These are phyloP conservation scores for Myrmecobius fasciatus DNA, from an alignment of 2,113 vertebrate genomes.

Conservation along the genomic window DNA sequence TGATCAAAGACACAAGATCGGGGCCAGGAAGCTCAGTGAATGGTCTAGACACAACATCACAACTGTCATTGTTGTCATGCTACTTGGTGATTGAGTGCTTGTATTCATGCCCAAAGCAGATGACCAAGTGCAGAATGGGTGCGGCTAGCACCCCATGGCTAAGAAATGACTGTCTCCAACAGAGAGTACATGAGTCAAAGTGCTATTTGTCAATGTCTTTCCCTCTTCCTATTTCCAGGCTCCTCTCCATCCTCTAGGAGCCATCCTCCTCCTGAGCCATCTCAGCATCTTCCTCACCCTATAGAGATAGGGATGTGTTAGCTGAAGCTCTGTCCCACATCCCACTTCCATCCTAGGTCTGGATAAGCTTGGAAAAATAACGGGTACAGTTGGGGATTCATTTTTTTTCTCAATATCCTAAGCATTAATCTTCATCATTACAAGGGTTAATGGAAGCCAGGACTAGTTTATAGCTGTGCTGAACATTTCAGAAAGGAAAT, in stretches of 20 bases:
- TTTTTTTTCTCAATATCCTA: background rate
- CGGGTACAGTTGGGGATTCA: background rate
- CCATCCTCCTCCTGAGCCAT: background rate
- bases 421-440: background rate
- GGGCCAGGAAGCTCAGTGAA: background rate
- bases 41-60: background rate
- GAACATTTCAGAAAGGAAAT: constrained; percentile 73
- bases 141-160: background rate
- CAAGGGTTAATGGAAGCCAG: background rate
- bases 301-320: background rate
- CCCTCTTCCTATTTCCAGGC: background rate
- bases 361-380: background rate
- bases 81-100: background rate
- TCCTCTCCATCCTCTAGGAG: background rate
- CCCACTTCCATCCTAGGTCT: background rate
- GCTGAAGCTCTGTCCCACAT: background rate
- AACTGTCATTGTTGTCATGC: background rate
- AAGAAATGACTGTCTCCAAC: background rate
- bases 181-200: background rate
- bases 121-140: background rate
- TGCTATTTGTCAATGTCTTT: background rate
- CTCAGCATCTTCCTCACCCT: background rate
- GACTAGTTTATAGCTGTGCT: background rate
- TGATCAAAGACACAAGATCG: background rate
- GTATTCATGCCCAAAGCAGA: background rate